Evolutionary conservation across 2,797 vertebrate species (phyloP), one percentile per base, ranked within the genome.

Genomic region (Microchirus variegatus): DNA sequence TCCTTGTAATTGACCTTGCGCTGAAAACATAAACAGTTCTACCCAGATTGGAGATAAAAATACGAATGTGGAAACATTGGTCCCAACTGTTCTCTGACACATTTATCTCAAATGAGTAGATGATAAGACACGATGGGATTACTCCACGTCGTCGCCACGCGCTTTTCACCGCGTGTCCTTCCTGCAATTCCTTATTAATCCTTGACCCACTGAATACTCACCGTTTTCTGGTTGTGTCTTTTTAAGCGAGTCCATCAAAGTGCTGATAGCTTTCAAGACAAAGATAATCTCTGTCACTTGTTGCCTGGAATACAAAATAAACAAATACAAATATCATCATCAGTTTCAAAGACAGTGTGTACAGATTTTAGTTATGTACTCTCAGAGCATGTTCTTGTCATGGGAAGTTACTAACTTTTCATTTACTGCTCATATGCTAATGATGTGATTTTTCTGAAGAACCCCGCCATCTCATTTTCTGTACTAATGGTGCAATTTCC

Each of bases 231-330:
- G 97, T 74, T 97, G 95, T 37, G 98, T 98, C 93, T 99, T 99
- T 89, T 99, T 99, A 58, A 99, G 95, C 0, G 98, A 99, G 87
- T 99, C 98, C 94, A 99, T 99, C 70, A 99, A 96, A 77, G 98
- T 99, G 90, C 97, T 98, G 89, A 99, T 94, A 52, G 98, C 98
- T 94, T 99, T 99, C 91, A 99, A 92, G 81, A 99, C 96, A 90
- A 99, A 99, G 90, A 99, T 98, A 68, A 99, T 99, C 94, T 99
- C 98, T 15, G 98, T 98, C 88, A 99, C 97, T 92, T 98, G 97
- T 88, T 99, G 98, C 93, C 97, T 99, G 71, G 43, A 92, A 84
- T 35, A 8, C n/a, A 40, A 67, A 75, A 59, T 67, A 15, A 41
- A 14, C n/a, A 41, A 42, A 46, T 3, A 14, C 11, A 42, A 42